Base-by-base conservation (phyloP, 2,797 vertebrate species). In the Alosa sapidissima region DNA sequence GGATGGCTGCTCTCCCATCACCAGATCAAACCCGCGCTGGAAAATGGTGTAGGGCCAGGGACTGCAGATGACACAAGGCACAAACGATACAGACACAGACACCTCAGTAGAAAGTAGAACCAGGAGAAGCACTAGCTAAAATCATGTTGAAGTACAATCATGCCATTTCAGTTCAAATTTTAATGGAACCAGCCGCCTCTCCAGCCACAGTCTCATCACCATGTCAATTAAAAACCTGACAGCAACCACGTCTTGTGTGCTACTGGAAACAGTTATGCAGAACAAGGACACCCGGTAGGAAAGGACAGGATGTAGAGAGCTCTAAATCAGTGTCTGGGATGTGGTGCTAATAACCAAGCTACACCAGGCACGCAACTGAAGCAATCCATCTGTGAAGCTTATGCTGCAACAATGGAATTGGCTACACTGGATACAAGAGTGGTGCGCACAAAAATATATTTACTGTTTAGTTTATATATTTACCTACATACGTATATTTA, bases 21-120 rank as follows among this genome's bases (percentile, higher is more conserved):
- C 98, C 92, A 99, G 94, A 95, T 99, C 98, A 91, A 99, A 99
- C 87, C 98, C 98, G 0, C 98, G 97, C 92, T 99, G 98, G 94
- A 99, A 99, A 95, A 99, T 98, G 84, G 98, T 99, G 91, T 99
- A 99, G 0, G 98, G 98, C 98, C 98, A 99, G 83, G 98, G 98
- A 87, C 98, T 99, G 88, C 60, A 81, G 85, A 84, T 85, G 14
- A 89, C 54, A 86, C 60, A 58, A 48, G 84, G 84, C 81, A 84
- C 4, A 82, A 84, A 78, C 55, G 83, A 85, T 88, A 90, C 88
- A 84, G 84, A 89, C 52, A 89, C 84, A 1, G 88, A 41, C 36
- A 41, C 14, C 68, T 75, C 14, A 19, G 33, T 75, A 33, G 68
- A 13, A 14, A 13, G 33, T 6, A 65, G 5, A 11, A n/a, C n/a